Percentiles rank a stretch among this genome's conserved stretches.
Conservation (phyloP, 2,113 vertebrate genomes). For the Eulemur rufifrons region DNA sequence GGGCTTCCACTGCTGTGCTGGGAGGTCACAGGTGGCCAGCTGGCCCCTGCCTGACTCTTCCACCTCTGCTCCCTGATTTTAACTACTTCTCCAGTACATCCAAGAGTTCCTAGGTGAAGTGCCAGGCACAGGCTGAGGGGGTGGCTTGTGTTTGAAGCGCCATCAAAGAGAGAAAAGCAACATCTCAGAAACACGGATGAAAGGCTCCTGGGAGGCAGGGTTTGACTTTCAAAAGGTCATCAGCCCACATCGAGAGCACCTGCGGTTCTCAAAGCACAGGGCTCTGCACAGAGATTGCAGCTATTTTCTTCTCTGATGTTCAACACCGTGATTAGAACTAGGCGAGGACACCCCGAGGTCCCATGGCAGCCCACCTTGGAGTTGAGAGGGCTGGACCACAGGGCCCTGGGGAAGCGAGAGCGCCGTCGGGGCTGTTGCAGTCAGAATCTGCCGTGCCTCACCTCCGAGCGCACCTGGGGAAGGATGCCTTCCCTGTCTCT, state of each 20-base stretch:
- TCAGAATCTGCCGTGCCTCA: neutral
- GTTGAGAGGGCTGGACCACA: neutral
- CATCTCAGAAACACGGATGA: neutral
- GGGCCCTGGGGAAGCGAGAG: neutral
- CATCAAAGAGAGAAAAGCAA: neutral
- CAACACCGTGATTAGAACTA: neutral
- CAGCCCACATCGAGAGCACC: neutral
- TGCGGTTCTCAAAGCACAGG: neutral
- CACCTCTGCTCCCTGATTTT: neutral
- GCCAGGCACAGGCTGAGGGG: neutral
- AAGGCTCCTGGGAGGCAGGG: neutral
- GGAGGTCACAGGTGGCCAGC: fast-evolving
- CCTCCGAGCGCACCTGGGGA: neutral
- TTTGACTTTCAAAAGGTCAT: neutral
- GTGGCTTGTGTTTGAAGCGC: neutral
- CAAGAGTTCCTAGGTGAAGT: neutral
- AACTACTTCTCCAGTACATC: neutral
- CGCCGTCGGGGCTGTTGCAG: neutral
- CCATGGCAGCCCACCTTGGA: neutral
- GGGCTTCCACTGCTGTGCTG: neutral
- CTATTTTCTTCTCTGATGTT: neutral
- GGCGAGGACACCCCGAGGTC: neutral
- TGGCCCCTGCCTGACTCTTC: neutral
- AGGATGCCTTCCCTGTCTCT: neutral
- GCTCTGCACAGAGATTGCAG: neutral